phyloP scores from a whole-genome alignment of 2,797 vertebrate species.

The Synanceia verrucosa region DNA sequence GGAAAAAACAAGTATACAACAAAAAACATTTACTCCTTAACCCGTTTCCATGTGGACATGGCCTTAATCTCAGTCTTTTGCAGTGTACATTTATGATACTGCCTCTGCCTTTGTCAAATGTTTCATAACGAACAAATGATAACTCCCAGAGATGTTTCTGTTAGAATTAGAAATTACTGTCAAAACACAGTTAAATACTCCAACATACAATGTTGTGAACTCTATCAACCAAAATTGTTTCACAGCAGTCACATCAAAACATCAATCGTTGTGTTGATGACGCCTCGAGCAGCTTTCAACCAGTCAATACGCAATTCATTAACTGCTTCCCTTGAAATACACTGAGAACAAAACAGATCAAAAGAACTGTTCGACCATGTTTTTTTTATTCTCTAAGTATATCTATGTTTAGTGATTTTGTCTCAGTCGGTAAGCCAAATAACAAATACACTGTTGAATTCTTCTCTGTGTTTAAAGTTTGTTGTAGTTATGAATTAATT shows the following conservation, averaged over 20 bases:
- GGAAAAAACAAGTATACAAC: too few relatives aligned
- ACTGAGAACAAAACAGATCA: slow-evolving; percentile 33
- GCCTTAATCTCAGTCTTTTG: neutral
- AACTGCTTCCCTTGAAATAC: slow-evolving; percentile 21
- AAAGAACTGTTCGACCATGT: neutral
- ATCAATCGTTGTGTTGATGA: slow-evolving; percentile 16
- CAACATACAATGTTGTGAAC: neutral
- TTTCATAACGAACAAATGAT: neutral
- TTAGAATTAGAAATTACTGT: slow-evolving; percentile 9
- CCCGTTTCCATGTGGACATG: neutral
- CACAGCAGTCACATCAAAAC: neutral
- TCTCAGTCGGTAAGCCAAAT: neutral
- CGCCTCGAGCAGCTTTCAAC: slow-evolving; percentile 11
- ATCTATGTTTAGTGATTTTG: neutral
- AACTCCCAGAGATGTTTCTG: neutral
- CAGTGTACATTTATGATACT: neutral
- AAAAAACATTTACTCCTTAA: too few relatives aligned
- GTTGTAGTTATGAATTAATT: neutral
- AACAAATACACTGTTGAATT: neutral
- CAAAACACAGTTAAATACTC: slow-evolving; percentile 29
- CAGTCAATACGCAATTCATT: slow-evolving; percentile 20
- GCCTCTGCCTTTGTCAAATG: neutral
- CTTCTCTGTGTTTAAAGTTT: neutral
- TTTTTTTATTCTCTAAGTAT: slow-evolving; percentile 12
- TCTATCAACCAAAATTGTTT: neutral